Percentiles rank a stretch among this genome's conserved stretches.
These are phyloP conservation scores for Sebastes cheni DNA, from an alignment of 2,797 vertebrate species.

Conservation along the genomic window DNA sequence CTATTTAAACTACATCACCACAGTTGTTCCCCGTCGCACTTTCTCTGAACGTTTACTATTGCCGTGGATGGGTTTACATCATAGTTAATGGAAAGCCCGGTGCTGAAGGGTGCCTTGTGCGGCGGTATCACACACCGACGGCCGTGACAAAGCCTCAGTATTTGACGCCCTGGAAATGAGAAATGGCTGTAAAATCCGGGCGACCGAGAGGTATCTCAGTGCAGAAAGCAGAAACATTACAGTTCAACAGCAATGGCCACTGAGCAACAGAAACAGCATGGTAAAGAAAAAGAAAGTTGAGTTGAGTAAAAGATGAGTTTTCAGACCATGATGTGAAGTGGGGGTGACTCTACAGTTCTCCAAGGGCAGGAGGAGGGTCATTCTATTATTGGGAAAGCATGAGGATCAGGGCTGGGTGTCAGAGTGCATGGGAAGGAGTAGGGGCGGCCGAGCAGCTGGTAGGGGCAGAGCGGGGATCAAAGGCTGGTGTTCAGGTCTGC, in stretches of 20 bases:
- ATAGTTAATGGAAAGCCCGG: too few relatives aligned
- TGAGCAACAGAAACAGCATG: not conserved
- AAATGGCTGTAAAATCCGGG: too few relatives aligned
- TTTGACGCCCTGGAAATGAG: too few relatives aligned
- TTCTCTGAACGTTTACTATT: too few relatives aligned
- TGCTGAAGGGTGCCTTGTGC: too few relatives aligned
- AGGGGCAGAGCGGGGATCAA: slow-evolving; percentile 18
- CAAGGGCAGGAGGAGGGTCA: slow-evolving; percentile 4
- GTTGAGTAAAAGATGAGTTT: not conserved
- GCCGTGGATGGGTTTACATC: too few relatives aligned
- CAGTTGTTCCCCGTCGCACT: rapidly evolving
- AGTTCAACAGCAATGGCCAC: not conserved
- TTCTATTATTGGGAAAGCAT: slow-evolving; percentile 9
- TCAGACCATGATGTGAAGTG: not conserved
- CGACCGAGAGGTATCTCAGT: not conserved
- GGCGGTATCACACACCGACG: too few relatives aligned
- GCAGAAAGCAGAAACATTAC: not conserved
- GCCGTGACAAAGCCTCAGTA: too few relatives aligned
- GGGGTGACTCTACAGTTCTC: not conserved
- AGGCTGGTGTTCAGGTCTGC: slow-evolving; percentile 7
- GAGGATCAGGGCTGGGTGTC: not conserved
- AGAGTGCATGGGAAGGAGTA: not conserved
- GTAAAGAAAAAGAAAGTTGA: not conserved
- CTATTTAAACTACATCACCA: too few relatives aligned
- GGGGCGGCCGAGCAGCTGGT: slow-evolving; percentile 20